Evolutionary conservation across 2,888 invertebrate genomes (phyloP), one percentile per base, ranked within the genome.

Genomic region (Phengaris alcon): DNA sequence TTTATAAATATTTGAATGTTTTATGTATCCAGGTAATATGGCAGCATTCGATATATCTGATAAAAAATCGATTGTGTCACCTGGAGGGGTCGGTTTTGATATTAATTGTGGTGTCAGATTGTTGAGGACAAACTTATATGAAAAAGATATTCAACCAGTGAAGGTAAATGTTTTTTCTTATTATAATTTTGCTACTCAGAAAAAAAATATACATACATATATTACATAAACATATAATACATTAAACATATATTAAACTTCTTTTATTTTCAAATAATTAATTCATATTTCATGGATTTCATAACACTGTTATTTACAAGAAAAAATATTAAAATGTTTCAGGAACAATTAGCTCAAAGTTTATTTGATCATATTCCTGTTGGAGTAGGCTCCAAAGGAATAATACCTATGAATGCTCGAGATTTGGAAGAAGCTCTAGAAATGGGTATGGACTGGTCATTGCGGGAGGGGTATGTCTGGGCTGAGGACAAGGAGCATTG

Each of bases 391-490:
- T 99, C 99, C 0, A 99, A 99, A 91, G 99, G 99, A 77, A 99
- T 99, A 78, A 99, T 99, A 84, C 99, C 99, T 0, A 99, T 99
- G 99, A 98, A 97, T 90, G 98, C 99, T 0, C 95, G 96, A 80
- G 99, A 99, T 90, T 90, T 99, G 83, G 99, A 99, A 87, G 99
- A 99, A 91, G 99, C 99, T 6, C 92, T 99, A 51, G 99, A 99
- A 94, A 99, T 99, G 99, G 99, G 99, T 6, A 99, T 99, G 98
- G 99, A 99, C 88, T 99, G 99, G 99, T 99, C 99, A 6, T 93
- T 99, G 0, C 94, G 99, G 78, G 99, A 99, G 94, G 98, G 98
- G 0, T 99, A 99, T 88, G 97, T 98, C 44, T 99, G 99, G 99
- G 99, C 99, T 0, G 99, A 99, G 91, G 99, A 99, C 86, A 99